Base-by-base conservation (phyloP, 2,113 vertebrate genomes). In the Steatornis caripensis region DNA sequence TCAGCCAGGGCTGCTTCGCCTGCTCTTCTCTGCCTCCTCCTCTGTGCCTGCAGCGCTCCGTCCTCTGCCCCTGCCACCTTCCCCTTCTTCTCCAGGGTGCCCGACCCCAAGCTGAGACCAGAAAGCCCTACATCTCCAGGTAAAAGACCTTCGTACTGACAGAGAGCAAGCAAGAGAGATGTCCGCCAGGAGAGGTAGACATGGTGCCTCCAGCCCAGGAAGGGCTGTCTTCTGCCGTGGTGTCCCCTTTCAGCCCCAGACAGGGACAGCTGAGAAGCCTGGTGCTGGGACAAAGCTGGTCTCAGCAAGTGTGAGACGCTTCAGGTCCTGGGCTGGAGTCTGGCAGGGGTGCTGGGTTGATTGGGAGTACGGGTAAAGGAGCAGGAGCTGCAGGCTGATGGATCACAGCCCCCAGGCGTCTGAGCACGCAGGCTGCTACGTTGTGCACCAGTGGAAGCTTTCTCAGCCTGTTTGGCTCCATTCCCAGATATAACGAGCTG, bases 401-500 rank as follows among this genome's bases (percentile, higher is more conserved):
- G 96, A 95, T 94, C 90, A 1, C 84, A 91, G 84, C 89, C 93
- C 85, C 49, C 34, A 61, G 84, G 94, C 74, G 2, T 19, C 92
- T 46, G 91, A 90, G 84, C 58, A 36, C 14, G 8, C 89, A 72
- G 91, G 79, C 94, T 87, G 96, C 93, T 45, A 91, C 18, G 46
- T 87, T 96, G 94, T 94, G 95, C 91, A 95, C 93, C 94, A 87
- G 84, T 89, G 86, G 91, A 93, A 93, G 95, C 82, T 95, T 95
- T 95, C 94, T 95, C 96, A 89, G 97, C 95, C 89, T 87, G 80
- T 81, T 64, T 97, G 97, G 97, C 97, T 96, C 45, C 66, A 22
- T 93, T 97, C 96, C 97, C 96, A 96, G 96, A 86, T 86, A 95
- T 97, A 97, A 97, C 95, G 97, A 97, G 96, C 95, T 95, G 84